Percentiles rank a stretch among this genome's conserved stretches.
Evolutionary conservation across 2,888 invertebrate species (phyloP).

Genomic region (Neoscelio sp.): DNA sequence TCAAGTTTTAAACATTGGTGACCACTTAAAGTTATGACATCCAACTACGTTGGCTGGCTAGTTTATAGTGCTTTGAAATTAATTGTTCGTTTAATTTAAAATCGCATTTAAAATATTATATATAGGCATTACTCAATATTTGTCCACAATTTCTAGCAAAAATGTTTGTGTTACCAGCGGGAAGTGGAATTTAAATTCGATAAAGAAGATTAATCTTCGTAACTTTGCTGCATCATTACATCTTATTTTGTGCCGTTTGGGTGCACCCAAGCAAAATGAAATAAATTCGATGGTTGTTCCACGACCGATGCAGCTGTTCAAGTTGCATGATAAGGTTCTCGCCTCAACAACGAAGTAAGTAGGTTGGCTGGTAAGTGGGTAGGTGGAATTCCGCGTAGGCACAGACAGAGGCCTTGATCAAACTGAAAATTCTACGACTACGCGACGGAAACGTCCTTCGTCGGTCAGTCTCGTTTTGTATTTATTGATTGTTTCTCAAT

Average conservation of each 20-base stretch:
- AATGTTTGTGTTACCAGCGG: no score
- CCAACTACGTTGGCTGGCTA: no score
- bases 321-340: slow-evolving; percentile 46
- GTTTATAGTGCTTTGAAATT: no score
- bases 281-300: slow-evolving; percentile 31
- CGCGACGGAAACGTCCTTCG: slow-evolving; percentile 67
- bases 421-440: slow-evolving; percentile 70
- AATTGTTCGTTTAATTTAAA: no score
- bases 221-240: no score
- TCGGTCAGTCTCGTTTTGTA: slow-evolving; percentile 39
- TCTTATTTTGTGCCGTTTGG: slow-evolving; percentile 12
- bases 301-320: slow-evolving; percentile 32
- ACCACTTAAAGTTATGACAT: no score
- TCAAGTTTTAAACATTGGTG: no score
- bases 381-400: slow-evolving; percentile 73
- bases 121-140: no score
- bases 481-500: slow-evolving; percentile 15
- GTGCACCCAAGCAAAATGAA: slow-evolving; percentile 3
- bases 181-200: no score
- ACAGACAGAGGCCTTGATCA: slow-evolving; percentile 74
- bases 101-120: no score
- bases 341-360: slow-evolving; percentile 54
- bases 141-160: no score
- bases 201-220: no score
- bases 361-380: slow-evolving; percentile 73